phyloP scores from a whole-genome alignment of 2,888 invertebrate species.

The Lasiommata megera region DNA sequence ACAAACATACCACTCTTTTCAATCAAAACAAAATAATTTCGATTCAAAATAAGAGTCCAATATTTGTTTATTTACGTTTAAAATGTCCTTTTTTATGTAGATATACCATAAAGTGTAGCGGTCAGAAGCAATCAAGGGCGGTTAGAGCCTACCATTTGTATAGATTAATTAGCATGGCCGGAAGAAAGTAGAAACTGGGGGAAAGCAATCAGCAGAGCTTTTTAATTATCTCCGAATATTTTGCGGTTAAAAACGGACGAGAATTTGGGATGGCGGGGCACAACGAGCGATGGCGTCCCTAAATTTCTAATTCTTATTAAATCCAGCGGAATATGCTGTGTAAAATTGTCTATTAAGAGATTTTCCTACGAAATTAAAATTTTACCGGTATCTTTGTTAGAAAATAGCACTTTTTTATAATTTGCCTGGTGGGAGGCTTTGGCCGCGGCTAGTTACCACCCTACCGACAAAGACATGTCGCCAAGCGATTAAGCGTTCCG shows the following conservation, averaged over 20 bases:
- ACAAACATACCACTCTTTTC: too few relatives aligned
- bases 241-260: conserved; percentile 16
- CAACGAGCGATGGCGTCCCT: conserved; percentile 1
- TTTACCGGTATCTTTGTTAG: too few relatives aligned
- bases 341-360: conserved; percentile 11
- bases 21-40: too few relatives aligned
- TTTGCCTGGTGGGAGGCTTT: too few relatives aligned
- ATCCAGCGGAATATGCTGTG: conserved; percentile 6
- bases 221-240: conserved; percentile 31
- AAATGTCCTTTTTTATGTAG: conserved; percentile 6
- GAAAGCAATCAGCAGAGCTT: conserved; percentile 36
- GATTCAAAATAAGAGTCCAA: neutral
- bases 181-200: conserved; percentile 26
- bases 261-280: conserved; percentile 3
- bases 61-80: conserved; percentile 10
- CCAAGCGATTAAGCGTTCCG: too few relatives aligned
- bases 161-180: conserved; percentile 57
- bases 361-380: too few relatives aligned
- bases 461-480: too few relatives aligned
- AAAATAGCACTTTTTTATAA: too few relatives aligned
- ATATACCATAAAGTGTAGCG: conserved; percentile 34
- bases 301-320: conserved; percentile 23
- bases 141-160: conserved; percentile 55
- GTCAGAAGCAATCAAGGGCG: conserved; percentile 59
- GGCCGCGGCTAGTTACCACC: too few relatives aligned